Base-by-base conservation (phyloP, 1,140 invertebrate species). In the Pemphigus obesinymphae region DNA sequence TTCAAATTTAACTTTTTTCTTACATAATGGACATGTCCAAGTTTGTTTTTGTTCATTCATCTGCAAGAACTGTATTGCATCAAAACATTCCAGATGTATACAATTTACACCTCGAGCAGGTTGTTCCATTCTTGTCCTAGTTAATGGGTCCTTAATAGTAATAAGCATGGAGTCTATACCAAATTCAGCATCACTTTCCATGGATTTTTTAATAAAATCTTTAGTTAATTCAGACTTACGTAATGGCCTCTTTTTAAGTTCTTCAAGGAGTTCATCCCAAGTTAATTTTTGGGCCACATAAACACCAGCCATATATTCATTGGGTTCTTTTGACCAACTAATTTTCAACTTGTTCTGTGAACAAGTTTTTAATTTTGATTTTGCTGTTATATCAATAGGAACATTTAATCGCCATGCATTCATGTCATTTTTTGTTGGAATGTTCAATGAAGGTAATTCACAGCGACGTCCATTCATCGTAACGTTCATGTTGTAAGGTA, bases 11-110 rank as follows among this genome's bases (percentile, higher is more conserved):
- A 63, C 7, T 63, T 63, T 80, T 85, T 95, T 95, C 87, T 99
- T 95, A 89, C 97, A 99, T 8, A 99, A 96, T 3, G 97, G 97
- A 90, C 98, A 99, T 83, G 93, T 92, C 97, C 98, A 99, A 1
- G 96, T 98, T 31, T 97, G 96, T 86, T 98, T 98, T 58, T 96
- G 91, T 87, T 99, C 98, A 87, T 99, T 99, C 97, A 99, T 99
- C 91, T 97, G 95, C 72, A 99, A 89, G 88, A 95, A 99, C 53
- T 97, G 89, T 10, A 92, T 93, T 0, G 97, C 96, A 89, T 99
- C 98, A 87, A 99, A 99, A 89, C 97, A 99, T 87, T 99, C 97
- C 73, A 99, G 89, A 90, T 99, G 98, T 40, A 91, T 92, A 86
- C 98, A 99, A 0, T 94, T 94, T 23, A 91, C 92, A 2, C 96